These are phyloP conservation scores for Patella vulgata DNA, from an alignment of 1,140 invertebrate species.

Conservation along the genomic window DNA sequence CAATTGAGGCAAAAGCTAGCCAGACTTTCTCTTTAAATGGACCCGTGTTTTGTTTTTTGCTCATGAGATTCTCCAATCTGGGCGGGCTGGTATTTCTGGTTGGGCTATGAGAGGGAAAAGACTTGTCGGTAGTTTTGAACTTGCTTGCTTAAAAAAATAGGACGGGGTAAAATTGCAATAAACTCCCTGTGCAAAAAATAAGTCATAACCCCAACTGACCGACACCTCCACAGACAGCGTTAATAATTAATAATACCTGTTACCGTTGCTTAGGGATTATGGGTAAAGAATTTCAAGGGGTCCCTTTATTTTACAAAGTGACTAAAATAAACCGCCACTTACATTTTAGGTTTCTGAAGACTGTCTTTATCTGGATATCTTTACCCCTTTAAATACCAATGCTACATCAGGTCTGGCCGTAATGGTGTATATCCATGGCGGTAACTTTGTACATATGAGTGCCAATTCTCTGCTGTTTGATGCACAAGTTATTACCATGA, in stretches of 20 bases:
- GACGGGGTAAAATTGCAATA: not conserved
- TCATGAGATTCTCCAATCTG: no score
- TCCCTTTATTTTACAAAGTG: no score
- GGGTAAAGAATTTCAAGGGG: no score
- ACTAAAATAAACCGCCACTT: no score
- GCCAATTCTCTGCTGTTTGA: slow-evolving; percentile 42
- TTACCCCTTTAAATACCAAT: slow-evolving; percentile 26
- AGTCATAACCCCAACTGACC: not conserved
- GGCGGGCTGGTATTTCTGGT: no score
- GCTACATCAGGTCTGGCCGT: slow-evolving; percentile 24
- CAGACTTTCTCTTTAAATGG: no score
- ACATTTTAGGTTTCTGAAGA: slow-evolving; percentile 59
- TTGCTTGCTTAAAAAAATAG: not conserved
- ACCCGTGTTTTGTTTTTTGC: no score
- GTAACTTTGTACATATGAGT: slow-evolving; percentile 49
- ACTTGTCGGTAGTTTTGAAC: not conserved
- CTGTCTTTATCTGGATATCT: slow-evolving; percentile 58
- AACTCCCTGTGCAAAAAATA: not conserved
- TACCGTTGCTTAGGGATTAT: no score
- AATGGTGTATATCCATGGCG: slow-evolving; percentile 55
- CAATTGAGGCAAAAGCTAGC: no score
- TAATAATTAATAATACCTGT: no score
- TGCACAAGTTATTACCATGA: slow-evolving; percentile 54
- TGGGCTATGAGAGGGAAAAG: no score
- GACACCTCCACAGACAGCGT: not conserved